These are phyloP conservation scores for Hybognathus amarus DNA, from an alignment of 2,797 vertebrate genomes.

Conservation along the genomic window DNA sequence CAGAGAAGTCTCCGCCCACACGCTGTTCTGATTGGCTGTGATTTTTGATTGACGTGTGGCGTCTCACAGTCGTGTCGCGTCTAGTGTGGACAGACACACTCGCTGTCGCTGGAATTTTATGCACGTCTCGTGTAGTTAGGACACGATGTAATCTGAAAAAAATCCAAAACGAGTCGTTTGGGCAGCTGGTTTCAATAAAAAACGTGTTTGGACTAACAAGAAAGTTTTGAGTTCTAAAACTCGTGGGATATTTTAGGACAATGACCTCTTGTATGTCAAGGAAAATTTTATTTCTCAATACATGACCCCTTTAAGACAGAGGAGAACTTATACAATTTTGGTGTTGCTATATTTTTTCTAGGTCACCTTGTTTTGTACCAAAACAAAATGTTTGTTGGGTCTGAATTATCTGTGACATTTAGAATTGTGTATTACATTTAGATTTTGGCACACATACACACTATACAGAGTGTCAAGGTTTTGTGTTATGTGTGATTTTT, in stretches of 20 bases:
- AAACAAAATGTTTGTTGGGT: not conserved
- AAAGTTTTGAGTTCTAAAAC: not conserved
- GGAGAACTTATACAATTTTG: not conserved
- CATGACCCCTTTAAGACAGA: not conserved
- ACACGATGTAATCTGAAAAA: too few species aligned
- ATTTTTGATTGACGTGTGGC: too few species aligned
- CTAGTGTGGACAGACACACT: too few species aligned
- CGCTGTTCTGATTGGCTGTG: too few species aligned
- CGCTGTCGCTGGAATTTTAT: too few species aligned
- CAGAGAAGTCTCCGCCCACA: too few species aligned
- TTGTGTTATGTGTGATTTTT: slow-evolving; percentile 39
- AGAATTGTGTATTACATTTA: slow-evolving; percentile 1
- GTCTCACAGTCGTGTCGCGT: too few species aligned
- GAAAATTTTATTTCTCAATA: not conserved
- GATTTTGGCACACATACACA: slow-evolving; percentile 9
- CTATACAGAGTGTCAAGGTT: not conserved
- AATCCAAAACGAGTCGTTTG: not conserved
- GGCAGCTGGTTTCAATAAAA: not conserved
- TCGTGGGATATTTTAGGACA: not conserved
- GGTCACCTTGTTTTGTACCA: slow-evolving; percentile 12
- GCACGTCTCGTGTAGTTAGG: too few species aligned
- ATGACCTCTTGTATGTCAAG: not conserved
- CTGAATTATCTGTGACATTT: slow-evolving; percentile 14
- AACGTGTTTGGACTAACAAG: too few species aligned
- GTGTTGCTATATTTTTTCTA: not conserved